These are phyloP conservation scores for Halyomorpha halys DNA, from an alignment of 1,140 invertebrate genomes.

Conservation along the genomic window DNA sequence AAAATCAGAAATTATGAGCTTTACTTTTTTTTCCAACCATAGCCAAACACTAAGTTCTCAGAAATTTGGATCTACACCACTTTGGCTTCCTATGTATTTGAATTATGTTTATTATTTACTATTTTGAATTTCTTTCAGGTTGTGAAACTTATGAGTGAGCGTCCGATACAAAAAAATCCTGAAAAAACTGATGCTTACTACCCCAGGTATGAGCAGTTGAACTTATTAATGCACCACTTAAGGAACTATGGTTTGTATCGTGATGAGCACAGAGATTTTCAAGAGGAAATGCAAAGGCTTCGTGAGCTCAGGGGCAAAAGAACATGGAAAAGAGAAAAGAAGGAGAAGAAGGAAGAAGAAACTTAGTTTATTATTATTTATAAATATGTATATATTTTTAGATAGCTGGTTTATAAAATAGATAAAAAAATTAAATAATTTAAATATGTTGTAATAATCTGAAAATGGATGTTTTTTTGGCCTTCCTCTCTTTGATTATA, in stretches of 20 bases:
- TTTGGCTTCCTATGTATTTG: too few relatives aligned
- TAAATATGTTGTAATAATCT: too few relatives aligned
- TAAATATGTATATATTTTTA: too few relatives aligned
- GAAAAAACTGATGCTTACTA: conserved; percentile 71
- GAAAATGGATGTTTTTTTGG: too few relatives aligned
- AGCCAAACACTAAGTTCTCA: too few relatives aligned
- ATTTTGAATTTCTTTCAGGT: conserved; percentile 44
- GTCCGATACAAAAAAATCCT: conserved; percentile 60
- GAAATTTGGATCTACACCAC: too few relatives aligned
- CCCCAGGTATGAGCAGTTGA: conserved; percentile 67
- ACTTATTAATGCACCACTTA: conserved; percentile 56
- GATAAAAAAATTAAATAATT: too few relatives aligned
- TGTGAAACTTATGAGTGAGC: conserved; percentile 62
- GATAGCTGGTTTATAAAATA: too few relatives aligned
- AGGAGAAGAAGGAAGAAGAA: conserved; percentile 12
- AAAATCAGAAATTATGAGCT: too few relatives aligned
- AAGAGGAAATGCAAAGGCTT: conserved; percentile 74
- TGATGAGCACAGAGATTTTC: conserved; percentile 87
- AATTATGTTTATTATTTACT: too few relatives aligned
- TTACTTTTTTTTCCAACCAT: too few relatives aligned
- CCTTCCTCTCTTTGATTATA: too few relatives aligned
- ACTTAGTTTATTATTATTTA: background rate
- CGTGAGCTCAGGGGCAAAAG: conserved; percentile 65
- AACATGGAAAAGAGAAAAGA: conserved; percentile 21
- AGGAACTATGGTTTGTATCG: conserved; percentile 68